Evolutionary conservation across 2,888 invertebrate species (phyloP), one percentile per base, ranked within the genome.

Genomic region (Philopedon plagiatum): DNA sequence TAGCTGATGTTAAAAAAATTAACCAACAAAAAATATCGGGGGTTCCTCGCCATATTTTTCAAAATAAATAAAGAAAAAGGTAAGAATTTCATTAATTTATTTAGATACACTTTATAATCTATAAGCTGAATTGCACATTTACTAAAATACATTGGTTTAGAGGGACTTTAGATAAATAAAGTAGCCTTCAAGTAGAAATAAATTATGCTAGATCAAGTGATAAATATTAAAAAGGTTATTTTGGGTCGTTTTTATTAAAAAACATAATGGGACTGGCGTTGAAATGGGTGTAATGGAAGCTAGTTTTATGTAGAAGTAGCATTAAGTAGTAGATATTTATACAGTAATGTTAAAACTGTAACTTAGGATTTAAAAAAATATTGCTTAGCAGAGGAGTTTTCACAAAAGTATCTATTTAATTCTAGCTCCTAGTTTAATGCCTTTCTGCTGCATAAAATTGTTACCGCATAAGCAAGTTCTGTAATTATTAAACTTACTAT

Each of bases 141-240:
- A 49, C 49, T 49, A 49, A 49, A 49, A 23, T 15, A 19, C 19
- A 46, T 1, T 51, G 51, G 51, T 51, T 51, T 51, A 51, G 51
- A 51, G 29, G 21, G 15, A 15, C 29, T 51, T 51, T 51, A 11
- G 29, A 51, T 51, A 29, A 15, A 29, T 19, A 51, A 51, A 15
- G 29, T 29, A 46, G 7, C 3, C 1, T 29, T 51, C 15, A 51
- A 29, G 51, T 51, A 29, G 51, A 51, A n/a, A 26, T 51, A 51
- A 51, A 51, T 51, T 51, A 51, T 5, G 9, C 3, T 49, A 51
- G 51, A 29, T 51, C 26, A 51, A 29, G 3, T 15, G 51, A 51
- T 51, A 51, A 51, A 51, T 51, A 51, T 29, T 29, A 15, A 29
- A 51, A 51, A 51, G 51, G 51, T 51, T 51, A 51, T 26, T 13